Conservation (phyloP, 2,888 invertebrate genomes). For the Amblyjoppa fuscipennis region DNA sequence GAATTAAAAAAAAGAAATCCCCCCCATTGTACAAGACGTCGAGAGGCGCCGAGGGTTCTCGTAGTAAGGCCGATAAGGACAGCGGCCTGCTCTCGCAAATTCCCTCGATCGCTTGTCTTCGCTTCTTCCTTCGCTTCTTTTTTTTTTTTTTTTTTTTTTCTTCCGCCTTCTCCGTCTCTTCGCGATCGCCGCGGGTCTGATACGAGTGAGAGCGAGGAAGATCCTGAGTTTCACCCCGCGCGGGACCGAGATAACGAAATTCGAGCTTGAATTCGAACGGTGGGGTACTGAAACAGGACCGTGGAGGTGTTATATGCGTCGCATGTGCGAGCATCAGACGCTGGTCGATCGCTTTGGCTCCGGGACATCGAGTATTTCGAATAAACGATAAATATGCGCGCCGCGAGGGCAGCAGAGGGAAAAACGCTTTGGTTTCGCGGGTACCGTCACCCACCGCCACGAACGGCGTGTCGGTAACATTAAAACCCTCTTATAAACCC, state of each 20-base stretch:
- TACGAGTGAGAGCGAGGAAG: constrained; percentile 43
- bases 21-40: constrained; percentile 60
- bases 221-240: constrained; percentile 30
- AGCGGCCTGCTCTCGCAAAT: constrained; percentile 64
- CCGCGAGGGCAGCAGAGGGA: constrained; percentile 3
- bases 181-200: constrained; percentile 52
- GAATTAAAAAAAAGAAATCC: neutral
- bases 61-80: constrained; percentile 64
- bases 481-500: constrained; percentile 84
- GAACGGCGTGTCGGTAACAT: constrained; percentile 77
- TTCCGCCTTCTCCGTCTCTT: constrained; percentile 33
- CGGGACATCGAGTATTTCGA: constrained; percentile 75
- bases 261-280: constrained; percentile 65
- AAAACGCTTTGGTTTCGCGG: constrained; percentile 50
- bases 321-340: constrained; percentile 50
- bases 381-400: constrained; percentile 81
- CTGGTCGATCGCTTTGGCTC: constrained; percentile 57
- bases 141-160: constrained; percentile 6
- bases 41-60: constrained; percentile 59
- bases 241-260: constrained; percentile 67
- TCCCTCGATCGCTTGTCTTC: constrained; percentile 66
- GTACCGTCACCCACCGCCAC: constrained; percentile 69
- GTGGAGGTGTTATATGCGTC: constrained; percentile 19
- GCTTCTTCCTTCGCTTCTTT: constrained; percentile 62
- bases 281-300: neutral